These are phyloP conservation scores for Apotomis betuletana DNA, from an alignment of 2,888 invertebrate species.

Conservation along the genomic window DNA sequence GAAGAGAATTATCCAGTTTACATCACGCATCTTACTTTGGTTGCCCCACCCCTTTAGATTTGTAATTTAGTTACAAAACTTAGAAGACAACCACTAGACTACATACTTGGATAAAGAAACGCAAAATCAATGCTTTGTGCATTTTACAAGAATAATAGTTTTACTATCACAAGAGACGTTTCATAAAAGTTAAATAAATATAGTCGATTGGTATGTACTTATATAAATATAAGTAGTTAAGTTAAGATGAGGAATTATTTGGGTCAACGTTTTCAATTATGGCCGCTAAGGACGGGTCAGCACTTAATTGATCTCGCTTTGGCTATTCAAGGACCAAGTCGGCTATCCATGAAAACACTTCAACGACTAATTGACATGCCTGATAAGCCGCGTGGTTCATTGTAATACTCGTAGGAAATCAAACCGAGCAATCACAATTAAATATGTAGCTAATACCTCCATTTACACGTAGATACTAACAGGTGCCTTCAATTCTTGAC, in stretches of 20 bases:
- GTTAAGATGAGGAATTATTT: conserved; percentile 4
- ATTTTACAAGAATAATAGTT: too few relatives aligned
- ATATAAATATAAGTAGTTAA: not conserved
- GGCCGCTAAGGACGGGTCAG: conserved; percentile 4
- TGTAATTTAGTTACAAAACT: too few relatives aligned
- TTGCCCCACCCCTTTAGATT: too few relatives aligned
- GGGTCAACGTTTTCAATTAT: conserved; percentile 15
- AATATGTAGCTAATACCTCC: not conserved
- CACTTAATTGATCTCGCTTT: conserved; percentile 22
- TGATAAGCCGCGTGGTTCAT: not conserved
- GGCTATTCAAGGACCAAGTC: conserved; percentile 9
- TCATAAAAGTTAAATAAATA: not conserved
- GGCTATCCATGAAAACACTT: conserved; percentile 17
- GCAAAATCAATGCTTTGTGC: too few relatives aligned
- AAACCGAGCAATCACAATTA: not conserved
- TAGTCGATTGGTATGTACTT: not conserved
- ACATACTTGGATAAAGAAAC: too few relatives aligned
- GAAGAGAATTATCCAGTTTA: too few relatives aligned
- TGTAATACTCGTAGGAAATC: not conserved
- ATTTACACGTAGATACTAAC: too few relatives aligned
- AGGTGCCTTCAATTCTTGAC: too few relatives aligned
- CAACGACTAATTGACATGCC: conserved; percentile 23
- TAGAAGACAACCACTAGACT: too few relatives aligned
- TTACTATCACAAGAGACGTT: not conserved
- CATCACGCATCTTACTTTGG: too few relatives aligned